phyloP scores from a whole-genome alignment of 1,140 invertebrate genomes.

The Eriocheir sinensis region DNA sequence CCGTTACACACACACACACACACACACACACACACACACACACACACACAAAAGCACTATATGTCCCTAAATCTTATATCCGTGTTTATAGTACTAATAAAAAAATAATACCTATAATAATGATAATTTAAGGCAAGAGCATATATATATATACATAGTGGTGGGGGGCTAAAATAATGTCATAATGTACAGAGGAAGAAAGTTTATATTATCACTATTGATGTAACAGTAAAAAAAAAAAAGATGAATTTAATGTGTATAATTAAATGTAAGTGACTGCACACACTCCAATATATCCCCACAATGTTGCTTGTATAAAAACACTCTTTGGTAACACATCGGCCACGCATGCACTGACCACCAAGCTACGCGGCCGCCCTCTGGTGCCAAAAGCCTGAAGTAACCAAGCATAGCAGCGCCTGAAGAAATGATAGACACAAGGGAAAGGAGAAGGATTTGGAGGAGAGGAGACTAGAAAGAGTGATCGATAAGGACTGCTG shows the following conservation, averaged over 20 bases:
- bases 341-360: too few species aligned
- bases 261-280: constrained; percentile 12
- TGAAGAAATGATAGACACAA: too few species aligned
- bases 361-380: too few species aligned
- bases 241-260: too few species aligned
- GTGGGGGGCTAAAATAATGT: too few species aligned
- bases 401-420: too few species aligned
- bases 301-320: background rate
- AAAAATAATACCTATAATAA: too few species aligned
- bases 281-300: background rate
- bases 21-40: background rate
- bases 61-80: background rate
- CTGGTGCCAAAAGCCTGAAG: too few species aligned
- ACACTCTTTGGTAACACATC: background rate
- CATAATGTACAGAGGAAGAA: background rate
- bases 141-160: too few species aligned
- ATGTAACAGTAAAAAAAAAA: too few species aligned
- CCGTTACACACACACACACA: background rate
- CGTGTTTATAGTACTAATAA: background rate
- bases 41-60: background rate
- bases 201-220: background rate
- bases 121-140: background rate
- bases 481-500: background rate
- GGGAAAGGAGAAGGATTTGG: too few species aligned
- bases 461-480: too few species aligned